Conservation (phyloP, 2,113 vertebrate genomes). For the Nothoprocta perdicaria region DNA sequence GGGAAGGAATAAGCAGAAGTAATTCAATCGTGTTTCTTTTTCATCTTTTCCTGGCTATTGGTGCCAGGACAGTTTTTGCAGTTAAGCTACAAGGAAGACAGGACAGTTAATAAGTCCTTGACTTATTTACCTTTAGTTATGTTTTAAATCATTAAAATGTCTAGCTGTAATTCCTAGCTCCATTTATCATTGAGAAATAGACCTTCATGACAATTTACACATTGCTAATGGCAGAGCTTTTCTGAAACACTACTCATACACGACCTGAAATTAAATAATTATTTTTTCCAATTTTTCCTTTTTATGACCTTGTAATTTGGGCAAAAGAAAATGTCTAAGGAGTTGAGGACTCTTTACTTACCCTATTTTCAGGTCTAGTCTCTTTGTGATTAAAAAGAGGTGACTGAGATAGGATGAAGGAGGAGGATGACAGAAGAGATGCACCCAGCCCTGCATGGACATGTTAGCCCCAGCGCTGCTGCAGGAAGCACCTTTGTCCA, state of each 20-base stretch:
- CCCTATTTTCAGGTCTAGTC: neutral
- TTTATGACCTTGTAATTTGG: neutral
- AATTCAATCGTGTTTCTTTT: neutral
- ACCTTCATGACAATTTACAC: neutral
- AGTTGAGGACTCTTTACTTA: neutral
- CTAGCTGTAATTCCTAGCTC: neutral
- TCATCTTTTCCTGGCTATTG: neutral
- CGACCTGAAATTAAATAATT: neutral
- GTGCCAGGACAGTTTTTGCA: neutral
- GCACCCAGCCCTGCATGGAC: accelerated
- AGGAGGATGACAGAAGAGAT: neutral
- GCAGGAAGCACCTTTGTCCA: neutral
- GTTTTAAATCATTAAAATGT: neutral
- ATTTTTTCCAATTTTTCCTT: neutral
- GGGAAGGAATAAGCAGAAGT: neutral
- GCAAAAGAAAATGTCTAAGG: neutral
- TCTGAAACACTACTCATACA: neutral
- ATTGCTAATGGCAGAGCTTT: neutral
- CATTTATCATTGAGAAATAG: neutral
- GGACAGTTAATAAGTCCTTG: neutral
- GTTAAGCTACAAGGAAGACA: neutral
- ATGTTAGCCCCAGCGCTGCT: accelerated
- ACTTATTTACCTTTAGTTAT: neutral
- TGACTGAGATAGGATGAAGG: neutral
- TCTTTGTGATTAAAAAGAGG: neutral